Evolutionary conservation across 2,113 vertebrate genomes (phyloP), one percentile per base, ranked within the genome.

Genomic region (Poeciliopsis prolifica): DNA sequence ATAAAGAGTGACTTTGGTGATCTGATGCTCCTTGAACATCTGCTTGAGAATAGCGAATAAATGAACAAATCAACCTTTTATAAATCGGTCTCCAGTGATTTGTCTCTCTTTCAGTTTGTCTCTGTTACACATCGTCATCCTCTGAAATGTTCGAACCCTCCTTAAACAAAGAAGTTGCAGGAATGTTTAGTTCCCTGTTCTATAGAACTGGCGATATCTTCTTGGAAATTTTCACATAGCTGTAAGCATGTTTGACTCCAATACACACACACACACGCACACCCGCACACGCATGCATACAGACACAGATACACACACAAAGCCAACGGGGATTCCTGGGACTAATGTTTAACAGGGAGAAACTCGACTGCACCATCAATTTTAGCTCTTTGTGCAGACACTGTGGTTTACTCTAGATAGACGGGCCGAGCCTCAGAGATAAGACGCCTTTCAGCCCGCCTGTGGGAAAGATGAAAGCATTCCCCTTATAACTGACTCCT

Each of bases 301-400:
- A 48, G 40, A 24, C 68, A 26, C 33, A 24, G 51, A 71, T 35
- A 81, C 65, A 64, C 30, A 58, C 77, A 48, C 58, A 51, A 74
- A 84, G 66, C 79, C 74, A 60, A 68, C 76, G 87, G 90, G 83
- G 81, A 91, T 91, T 91, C 89, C 90, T 89, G 85, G 72, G 87
- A 87, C 68, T 92, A 91, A 93, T 93, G 89, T 92, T 87, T 90
- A 90, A 91, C 86, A 88, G 87, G 66, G 76, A 86, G 72, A 80
- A 80, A 72, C 71, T 86, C 73, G 87, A 85, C 82, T 75, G 78
- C 68, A 24, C 89, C 88, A 84, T 90, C 85, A 87, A 82, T 87
- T 89, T 77, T 33, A 75, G 77, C 86, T 86, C 77, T 78, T 76
- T 77, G 68, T 86, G 87, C 86, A 83, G 89, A 90, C 80, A 68